Evolutionary conservation across 1,140 invertebrate species (phyloP), one percentile per base, ranked within the genome.

Genomic region (Cydia pomonella): DNA sequence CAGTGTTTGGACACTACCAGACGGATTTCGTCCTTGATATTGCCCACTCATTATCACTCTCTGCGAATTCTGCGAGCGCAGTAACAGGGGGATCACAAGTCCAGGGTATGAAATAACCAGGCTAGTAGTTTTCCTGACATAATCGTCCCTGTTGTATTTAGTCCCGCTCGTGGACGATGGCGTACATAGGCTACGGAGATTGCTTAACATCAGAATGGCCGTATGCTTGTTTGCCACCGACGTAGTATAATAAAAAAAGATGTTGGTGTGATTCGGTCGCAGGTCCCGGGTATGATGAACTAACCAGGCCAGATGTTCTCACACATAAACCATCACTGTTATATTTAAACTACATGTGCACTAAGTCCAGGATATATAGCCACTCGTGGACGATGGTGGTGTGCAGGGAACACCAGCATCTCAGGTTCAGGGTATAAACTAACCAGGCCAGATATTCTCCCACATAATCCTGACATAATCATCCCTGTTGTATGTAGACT

Each of bases 311-410:
- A 84, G 41, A 97, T 96, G 82, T 97, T 97, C 50, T 95, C 89
- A 92, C 94, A 95, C 53, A 94, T 85, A 53, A 97, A 95, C 18
- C 83, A 78, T 97, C 95, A 21, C 96, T 87, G 85, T 96, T 95
- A 38, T 94, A 90, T 29, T 95, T 92, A 77, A 95, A 95, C 82
- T 97, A 96, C 88, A 97, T 96, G 81, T 97, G 95, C 79, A 93
- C 94, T 85, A 96, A 96, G 5, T 96, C 96, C 5, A 96, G 86
- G 0, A 95, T 93, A 79, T 96, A 96, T 73, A 96, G 86, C 77
- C 96, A 90, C 84, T 96, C 96, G 83, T 96, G 96, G 21, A 96
- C 93, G 63, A 96, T 88, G 50, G 86, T 84, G 12, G 81, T 84
- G 27, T 82, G 80, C 2, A 76, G 77, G 76, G 94, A 93, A 78